Evolutionary conservation across 35 echinoderm and acorn worm genomes (phyloP).

Genomic region (Ophiothrix spiculata): DNA sequence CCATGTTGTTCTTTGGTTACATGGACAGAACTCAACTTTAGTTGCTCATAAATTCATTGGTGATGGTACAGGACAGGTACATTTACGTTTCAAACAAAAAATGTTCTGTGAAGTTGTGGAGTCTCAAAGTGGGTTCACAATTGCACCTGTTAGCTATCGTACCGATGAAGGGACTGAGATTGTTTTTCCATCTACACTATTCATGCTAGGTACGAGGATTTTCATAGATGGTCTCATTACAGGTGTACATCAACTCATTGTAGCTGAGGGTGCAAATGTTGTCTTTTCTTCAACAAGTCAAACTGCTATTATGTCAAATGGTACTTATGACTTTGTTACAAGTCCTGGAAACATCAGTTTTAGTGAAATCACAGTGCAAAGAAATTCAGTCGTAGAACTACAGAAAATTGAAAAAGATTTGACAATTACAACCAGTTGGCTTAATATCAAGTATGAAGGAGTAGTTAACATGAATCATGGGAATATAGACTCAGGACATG

Average conservation of each 20-base stretch:
- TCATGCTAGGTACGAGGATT: conserved; percentile 74
- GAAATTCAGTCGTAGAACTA: conserved; percentile 62
- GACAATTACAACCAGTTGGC: conserved; percentile 53
- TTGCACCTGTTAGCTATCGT: conserved; percentile 80
- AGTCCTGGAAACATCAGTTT: conserved; percentile 80
- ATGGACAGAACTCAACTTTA: conserved; percentile 51
- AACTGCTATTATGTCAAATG: conserved; percentile 71
- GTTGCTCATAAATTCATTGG: conserved; percentile 72
- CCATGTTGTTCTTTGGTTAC: conserved; percentile 82
- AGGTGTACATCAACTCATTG: conserved; percentile 58
- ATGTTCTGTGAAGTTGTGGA: conserved; percentile 88
- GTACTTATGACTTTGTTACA: conserved; percentile 54
- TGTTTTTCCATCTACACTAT: conserved; percentile 78
- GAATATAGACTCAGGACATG: conserved; percentile 66
- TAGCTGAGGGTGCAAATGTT: conserved; percentile 62
- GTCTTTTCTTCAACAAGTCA: conserved; percentile 66
- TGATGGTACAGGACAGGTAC: conserved; percentile 70
- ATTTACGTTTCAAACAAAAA: conserved; percentile 52
- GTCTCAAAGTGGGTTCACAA: conserved; percentile 72
- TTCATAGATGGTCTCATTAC: conserved; percentile 60
- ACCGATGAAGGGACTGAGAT: conserved; percentile 70
- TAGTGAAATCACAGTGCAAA: conserved; percentile 75
- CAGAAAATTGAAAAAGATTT: conserved; percentile 57
- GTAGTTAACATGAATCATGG: conserved; percentile 75
- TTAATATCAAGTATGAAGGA: conserved; percentile 77